phyloP scores from a whole-genome alignment of 2,113 vertebrate genomes.

The Albula glossodonta region DNA sequence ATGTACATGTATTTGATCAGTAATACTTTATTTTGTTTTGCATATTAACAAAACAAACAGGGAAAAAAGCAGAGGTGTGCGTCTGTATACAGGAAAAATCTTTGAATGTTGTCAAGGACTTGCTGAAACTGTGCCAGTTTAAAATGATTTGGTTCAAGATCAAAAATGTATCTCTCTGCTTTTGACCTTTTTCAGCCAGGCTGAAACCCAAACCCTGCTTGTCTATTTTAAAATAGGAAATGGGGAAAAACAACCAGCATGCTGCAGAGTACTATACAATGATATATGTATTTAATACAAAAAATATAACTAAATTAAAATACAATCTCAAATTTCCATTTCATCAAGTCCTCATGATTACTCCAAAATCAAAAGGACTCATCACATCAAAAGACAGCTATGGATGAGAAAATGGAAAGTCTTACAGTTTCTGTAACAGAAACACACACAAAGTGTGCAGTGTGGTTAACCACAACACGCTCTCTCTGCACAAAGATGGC shows the following conservation, averaged over 20 bases:
- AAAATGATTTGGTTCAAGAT: not conserved
- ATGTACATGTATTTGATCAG: not conserved
- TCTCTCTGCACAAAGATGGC: slow-evolving; percentile 11
- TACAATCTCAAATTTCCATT: not conserved
- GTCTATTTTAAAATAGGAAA: not conserved
- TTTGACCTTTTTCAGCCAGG: not conserved
- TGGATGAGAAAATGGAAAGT: not conserved
- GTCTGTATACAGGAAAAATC: not conserved
- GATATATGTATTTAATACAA: no score
- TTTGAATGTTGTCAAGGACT: not conserved
- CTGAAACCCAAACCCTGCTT: not conserved
- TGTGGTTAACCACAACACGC: slow-evolving; percentile 15
- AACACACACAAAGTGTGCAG: not conserved
- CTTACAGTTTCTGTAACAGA: not conserved
- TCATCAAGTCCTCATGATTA: not conserved
- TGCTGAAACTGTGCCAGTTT: not conserved
- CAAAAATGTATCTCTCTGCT: not conserved
- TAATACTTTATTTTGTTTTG: not conserved
- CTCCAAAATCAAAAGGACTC: not conserved
- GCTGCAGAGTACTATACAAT: no score
- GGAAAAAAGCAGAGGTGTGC: not conserved
- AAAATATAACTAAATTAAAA: no score
- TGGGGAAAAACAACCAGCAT: not conserved
- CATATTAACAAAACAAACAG: not conserved
- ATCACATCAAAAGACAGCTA: not conserved